A percentile compares a stretch with the other conserved stretches of the same genome.
phyloP scores from a whole-genome alignment of 53 echinoderm and acorn worm species.

The Crossaster papposus region DNA sequence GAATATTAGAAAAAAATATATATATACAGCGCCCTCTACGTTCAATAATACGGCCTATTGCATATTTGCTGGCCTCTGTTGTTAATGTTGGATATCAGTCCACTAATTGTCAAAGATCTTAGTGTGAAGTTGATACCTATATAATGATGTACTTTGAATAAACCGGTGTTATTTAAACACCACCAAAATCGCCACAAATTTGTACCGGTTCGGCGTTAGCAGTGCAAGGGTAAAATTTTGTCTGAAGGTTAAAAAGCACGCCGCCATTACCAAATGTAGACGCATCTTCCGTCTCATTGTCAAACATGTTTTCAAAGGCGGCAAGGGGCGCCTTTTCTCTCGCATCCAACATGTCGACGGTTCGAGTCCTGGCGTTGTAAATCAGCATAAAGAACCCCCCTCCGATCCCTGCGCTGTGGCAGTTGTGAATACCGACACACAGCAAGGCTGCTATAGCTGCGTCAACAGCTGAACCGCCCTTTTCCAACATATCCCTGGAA shows the following conservation, averaged over 20 bases:
- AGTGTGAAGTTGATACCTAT: too few species aligned
- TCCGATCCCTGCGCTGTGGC: constrained; percentile 79
- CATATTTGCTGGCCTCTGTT: too few species aligned
- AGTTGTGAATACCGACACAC: constrained; percentile 77
- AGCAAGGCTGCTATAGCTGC: constrained; percentile 78
- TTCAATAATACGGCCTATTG: too few species aligned
- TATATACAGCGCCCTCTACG: too few species aligned
- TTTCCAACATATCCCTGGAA: constrained; percentile 63
- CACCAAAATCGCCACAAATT: too few species aligned
- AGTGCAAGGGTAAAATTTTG: too few species aligned
- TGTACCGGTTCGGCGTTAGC: too few species aligned
- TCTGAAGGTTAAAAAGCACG: neutral
- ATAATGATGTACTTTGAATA: too few species aligned
- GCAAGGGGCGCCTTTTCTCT: constrained; percentile 73
- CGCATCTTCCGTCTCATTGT: constrained; percentile 5
- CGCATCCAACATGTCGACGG: constrained; percentile 52
- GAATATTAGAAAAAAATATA: too few species aligned
- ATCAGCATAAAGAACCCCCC: constrained; percentile 76
- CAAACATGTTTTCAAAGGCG: constrained; percentile 76
- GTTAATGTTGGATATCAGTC: too few species aligned
- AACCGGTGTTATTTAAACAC: neutral
- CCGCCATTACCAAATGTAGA: constrained; percentile 2
- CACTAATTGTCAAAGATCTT: too few species aligned
- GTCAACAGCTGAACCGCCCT: constrained; percentile 76
- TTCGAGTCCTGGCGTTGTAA: constrained; percentile 47